Conservation (phyloP, 2,888 invertebrate species). For the Erebia palarica region DNA sequence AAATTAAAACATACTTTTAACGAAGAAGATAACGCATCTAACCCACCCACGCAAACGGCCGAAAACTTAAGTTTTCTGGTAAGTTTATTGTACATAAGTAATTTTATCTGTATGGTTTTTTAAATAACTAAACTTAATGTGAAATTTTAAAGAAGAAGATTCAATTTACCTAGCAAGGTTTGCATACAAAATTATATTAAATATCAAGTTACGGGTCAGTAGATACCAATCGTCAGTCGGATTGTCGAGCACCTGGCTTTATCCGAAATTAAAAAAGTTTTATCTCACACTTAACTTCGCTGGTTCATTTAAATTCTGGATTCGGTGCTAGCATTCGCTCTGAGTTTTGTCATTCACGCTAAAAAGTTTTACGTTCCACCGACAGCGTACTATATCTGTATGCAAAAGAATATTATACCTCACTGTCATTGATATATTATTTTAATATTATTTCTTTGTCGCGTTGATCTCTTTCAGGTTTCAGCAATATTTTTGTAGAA, state of each 20-base stretch:
- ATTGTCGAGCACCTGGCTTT: conserved; percentile 77
- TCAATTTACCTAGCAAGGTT: not conserved
- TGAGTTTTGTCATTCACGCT: conserved; percentile 57
- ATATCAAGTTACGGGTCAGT: conserved; percentile 26
- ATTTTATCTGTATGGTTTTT: no score
- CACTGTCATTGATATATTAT: not conserved
- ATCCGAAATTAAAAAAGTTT: conserved; percentile 80
- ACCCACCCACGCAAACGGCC: no score
- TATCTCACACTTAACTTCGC: conserved; percentile 55
- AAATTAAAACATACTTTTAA: no score
- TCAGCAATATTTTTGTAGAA: no score
- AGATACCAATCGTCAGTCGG: conserved; percentile 65
- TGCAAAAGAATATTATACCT: not conserved
- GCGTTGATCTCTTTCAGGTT: no score
- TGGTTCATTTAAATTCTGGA: conserved; percentile 77
- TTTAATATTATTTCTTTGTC: no score
- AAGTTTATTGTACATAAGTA: no score
- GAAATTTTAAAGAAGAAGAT: not conserved
- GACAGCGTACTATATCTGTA: conserved; percentile 7
- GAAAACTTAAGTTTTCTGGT: no score
- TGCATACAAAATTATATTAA: conserved; percentile 7
- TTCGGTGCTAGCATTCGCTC: conserved; percentile 72
- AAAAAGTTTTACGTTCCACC: conserved; percentile 32
- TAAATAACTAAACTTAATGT: no score
- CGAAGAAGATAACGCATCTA: no score